Evolutionary conservation across 2,888 invertebrate species (phyloP), one percentile per base, ranked within the genome.

Genomic region (Cheilosia variabilis): DNA sequence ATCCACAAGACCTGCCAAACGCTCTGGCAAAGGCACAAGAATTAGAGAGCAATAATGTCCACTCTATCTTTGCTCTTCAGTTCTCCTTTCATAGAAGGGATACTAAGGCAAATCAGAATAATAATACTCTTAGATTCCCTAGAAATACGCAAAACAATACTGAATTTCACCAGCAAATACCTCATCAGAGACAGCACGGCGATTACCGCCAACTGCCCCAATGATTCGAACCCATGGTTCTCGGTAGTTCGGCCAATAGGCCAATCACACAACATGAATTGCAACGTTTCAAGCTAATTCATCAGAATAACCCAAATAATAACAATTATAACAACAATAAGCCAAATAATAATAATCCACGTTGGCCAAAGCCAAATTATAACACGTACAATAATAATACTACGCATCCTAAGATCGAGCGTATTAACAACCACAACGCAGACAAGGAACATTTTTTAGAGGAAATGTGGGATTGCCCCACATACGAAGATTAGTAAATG

Each of bases 1-100:
- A 17, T 13, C 84, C 73, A n/a, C 31, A 31, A 17, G 78, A 84
- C 22, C 57, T 84, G 2, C 73, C 73, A 6, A 77, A 78, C 47
- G 27, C 27, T 27, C 27, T 27, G 27, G 5, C 5, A 27, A 27
- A 5, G 27, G 27, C 27, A 27, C 5, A 41, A 73, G 66, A 13
- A 31, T 84, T 2, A 63, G 73, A 13, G 71, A 75, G 45, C 58
- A 69, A 9, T 62, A 75, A 50, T 63, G 66, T 55, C 9, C 60
- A 68, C 22, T 47, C 76, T 19, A 57, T 15, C 15, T 62, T 62
- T 41, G 53, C 53, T 53, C 37, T 24, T 6, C 45, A 63, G 27
- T 63, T 63, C 27, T 53, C 53, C 15, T 53, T n/a, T 27, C 17
- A 63, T 50, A 50, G 37, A 52, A 15, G 13, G 50, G 7, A 47